Base-by-base conservation (phyloP, 1,140 invertebrate species). In the Drosophila kanapiae region DNA sequence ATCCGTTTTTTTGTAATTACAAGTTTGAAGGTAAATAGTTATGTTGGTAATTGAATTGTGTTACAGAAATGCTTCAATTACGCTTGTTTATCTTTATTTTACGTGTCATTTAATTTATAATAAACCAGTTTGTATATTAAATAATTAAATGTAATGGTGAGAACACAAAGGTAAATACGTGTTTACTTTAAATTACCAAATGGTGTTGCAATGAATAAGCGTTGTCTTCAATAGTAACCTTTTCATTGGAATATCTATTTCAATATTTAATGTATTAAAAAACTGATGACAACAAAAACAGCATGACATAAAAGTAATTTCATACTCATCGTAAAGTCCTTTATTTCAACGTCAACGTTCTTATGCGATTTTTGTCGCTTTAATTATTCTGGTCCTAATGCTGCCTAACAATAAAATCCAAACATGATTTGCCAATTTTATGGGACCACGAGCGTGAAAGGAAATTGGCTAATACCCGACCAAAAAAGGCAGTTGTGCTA, bases 361-460 rank as follows among this genome's bases (percentile, higher is more conserved):
- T 38, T 13, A n/a, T 27, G 45, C 23, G 33, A 38, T n/a, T 38
- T n/a, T 33, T 16, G 38, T 14, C 11, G 42, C 31, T 31, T 43
- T 64, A 57, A 40, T 48, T 65, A 65, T 42, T 23, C 38, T 67
- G 27, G 45, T 59, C 27, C n/a, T 45, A 47, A 47, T 74, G 33
- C 40, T 29, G 40, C 60, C 35, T 14, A 63, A 49, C 70, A 75
- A 75, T 75, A 75, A 75, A 75, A 75, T 63, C 42, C 37, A 6
- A 42, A 75, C 72, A 75, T 75, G 59, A 75, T 63, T 75, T 64
- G 71, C 40, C 51, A 56, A 75, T 75, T 75, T 75, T 75, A 75
- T 75, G 75, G 47, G 38, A 37, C 35, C n/a, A 59, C 27, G 47
- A 68, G 47, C 37, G 14, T 29, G n/a, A 48, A 48, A 18, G 29